These are phyloP conservation scores for Passerculus sandwichensis DNA, from an alignment of 2,797 vertebrate species.

Conservation along the genomic window DNA sequence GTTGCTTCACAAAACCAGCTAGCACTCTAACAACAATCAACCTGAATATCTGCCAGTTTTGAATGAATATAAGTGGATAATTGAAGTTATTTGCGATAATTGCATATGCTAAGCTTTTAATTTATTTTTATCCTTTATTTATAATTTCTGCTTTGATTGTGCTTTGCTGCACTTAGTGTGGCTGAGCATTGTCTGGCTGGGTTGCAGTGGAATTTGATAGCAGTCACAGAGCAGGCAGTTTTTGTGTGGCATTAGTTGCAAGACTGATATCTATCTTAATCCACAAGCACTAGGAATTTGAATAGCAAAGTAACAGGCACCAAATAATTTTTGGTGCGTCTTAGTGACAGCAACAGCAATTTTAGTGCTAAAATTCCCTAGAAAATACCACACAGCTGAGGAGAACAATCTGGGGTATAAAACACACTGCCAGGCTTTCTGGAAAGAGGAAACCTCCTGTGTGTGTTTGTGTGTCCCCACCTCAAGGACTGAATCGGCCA, in stretches of 20 bases:
- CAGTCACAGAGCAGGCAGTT: not conserved
- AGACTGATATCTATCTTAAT: not conserved
- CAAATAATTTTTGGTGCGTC: not conserved
- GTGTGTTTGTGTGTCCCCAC: not conserved
- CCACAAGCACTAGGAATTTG: not conserved
- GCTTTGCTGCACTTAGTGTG: not conserved
- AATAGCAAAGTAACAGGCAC: not conserved
- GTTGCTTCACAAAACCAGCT: not conserved
- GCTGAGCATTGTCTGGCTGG: not conserved
- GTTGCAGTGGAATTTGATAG: slow-evolving; percentile 6
- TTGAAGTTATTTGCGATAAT: slow-evolving; percentile 23
- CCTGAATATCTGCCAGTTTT: slow-evolving; percentile 33
- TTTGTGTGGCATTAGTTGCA: not conserved
- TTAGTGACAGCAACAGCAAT: not conserved
- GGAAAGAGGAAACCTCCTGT: not conserved
- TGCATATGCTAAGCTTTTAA: slow-evolving; percentile 26
- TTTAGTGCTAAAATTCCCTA: not conserved
- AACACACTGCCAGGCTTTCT: not conserved
- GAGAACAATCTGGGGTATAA: not conserved
- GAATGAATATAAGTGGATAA: slow-evolving; percentile 20
- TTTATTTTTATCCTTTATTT: slow-evolving; percentile 46
- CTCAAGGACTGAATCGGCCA: not conserved
- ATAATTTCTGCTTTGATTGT: slow-evolving; percentile 9
- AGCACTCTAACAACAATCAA: not conserved
- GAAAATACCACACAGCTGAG: not conserved